These are phyloP conservation scores for Zaprionus taronus DNA, from an alignment of 1,140 invertebrate genomes.

Conservation along the genomic window DNA sequence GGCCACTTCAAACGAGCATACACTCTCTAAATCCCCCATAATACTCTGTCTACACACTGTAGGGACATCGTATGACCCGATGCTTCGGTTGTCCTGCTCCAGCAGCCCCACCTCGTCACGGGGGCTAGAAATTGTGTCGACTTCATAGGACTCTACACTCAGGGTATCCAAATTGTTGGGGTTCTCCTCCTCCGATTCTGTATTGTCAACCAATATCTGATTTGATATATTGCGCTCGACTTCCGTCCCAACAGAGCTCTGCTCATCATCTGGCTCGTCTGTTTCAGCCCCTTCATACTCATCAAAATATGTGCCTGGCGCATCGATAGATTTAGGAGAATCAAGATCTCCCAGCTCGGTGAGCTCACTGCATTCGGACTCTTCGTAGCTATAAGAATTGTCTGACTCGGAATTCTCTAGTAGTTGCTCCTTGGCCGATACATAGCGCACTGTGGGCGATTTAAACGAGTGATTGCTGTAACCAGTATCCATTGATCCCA, in stretches of 20 bases:
- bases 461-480: slow-evolving; percentile 55
- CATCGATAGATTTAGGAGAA: background rate
- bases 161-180: background rate
- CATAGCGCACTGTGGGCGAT: slow-evolving; percentile 59
- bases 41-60: background rate
- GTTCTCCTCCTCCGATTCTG: too few species aligned
- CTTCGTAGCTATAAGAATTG: background rate
- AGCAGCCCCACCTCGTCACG: background rate
- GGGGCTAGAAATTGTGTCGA: slow-evolving; percentile 9
- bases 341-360: slow-evolving; percentile 27
- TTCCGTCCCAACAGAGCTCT: background rate
- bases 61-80: slow-evolving; percentile 2
- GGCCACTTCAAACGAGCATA: slow-evolving; percentile 6
- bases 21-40: background rate
- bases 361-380: background rate
- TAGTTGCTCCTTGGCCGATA: slow-evolving; percentile 26
- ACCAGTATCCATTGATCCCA: slow-evolving; percentile 26
- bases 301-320: background rate
- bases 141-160: slow-evolving; percentile 20
- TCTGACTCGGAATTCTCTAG: slow-evolving; percentile 1
- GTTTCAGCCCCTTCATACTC: slow-evolving; percentile 13
- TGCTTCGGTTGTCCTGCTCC: background rate
- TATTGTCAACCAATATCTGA: too few species aligned
- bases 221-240: too few species aligned
- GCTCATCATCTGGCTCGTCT: slow-evolving; percentile 11